Base-by-base conservation (phyloP, 1,140 invertebrate species). In the Pachyrhynchus sulphureomaculatus region DNA sequence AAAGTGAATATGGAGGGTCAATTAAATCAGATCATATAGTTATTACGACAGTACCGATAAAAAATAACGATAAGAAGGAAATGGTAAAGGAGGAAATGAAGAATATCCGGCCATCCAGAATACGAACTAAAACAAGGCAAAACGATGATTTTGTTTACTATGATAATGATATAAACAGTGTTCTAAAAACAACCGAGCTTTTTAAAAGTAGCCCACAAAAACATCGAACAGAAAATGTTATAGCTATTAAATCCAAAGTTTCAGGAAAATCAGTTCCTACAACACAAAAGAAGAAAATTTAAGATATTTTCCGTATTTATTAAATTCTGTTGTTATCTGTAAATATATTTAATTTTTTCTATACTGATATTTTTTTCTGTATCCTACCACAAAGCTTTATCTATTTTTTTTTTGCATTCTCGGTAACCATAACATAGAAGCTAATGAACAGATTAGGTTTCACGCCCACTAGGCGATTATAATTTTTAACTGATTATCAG, bases 91-190 rank as follows among this genome's bases (percentile, higher is more conserved):
- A 32, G 1, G 34, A 37, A 39, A 6, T 10, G 8, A 4, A 18
- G 17, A 47, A 57, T 21, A 21, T 37, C 3, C 37, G 58, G 24
- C 58, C 58, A 9, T 12, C 34, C 5, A 21, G 58, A 37, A 61
- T 53, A 8, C 48, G 58, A 4, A 61, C 48, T 1, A 61, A 53
- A 13, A 18, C 26, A 13, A 61, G 47, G 26, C 33, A 41, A 37
- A 41, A 53, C 13, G 49, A 61, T 5, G 42, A 60, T 21, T 61
- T 61, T 20, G 13, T 61, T 2, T 61, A 61, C 26, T 61, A 61
- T 21, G 58, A 59, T 34, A 29, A 39, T 17, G 37, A 44, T 23
- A 36, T 33, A 17, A 47, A 34, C 4, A 49, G n/a, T 20, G 15
- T 20, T 4, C 13, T 49, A 4, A 49, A 49, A 49, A 15, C 39